Conservation (phyloP, 2,113 vertebrate species). For the Neoarius graeffei region DNA sequence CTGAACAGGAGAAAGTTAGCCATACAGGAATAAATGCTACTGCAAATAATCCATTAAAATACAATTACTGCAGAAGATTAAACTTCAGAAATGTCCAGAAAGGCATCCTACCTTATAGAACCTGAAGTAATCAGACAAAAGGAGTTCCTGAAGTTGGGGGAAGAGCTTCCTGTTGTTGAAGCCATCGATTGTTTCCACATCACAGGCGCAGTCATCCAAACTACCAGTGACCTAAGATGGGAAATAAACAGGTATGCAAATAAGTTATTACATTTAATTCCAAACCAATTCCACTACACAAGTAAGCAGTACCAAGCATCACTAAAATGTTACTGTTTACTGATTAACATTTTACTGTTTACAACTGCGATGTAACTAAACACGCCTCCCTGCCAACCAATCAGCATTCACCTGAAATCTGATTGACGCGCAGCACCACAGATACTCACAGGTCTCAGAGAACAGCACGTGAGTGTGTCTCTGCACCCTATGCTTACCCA, state of each 20-base stretch:
- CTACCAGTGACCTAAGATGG: conserved; percentile 80
- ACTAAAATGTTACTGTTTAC: not conserved
- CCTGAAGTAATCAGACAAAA: conserved; percentile 89
- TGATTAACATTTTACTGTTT: not conserved
- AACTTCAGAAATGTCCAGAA: not conserved
- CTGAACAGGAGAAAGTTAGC: conserved; percentile 63
- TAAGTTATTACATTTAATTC: not conserved
- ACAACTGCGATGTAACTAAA: too few species aligned
- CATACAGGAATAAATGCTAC: not conserved
- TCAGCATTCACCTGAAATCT: too few species aligned
- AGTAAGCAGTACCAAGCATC: not conserved
- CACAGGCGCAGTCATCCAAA: conserved; percentile 90
- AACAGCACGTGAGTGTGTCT: too few species aligned
- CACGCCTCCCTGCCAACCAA: too few species aligned
- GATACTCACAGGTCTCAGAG: too few species aligned
- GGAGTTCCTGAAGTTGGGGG: conserved; percentile 81
- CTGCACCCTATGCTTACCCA: too few species aligned
- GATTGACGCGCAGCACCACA: too few species aligned
- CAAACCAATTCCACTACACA: not conserved
- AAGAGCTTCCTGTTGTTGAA: conserved; percentile 91
- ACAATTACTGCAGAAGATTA: not conserved
- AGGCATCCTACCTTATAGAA: conserved; percentile 84
- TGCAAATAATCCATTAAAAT: not conserved
- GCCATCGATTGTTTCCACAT: conserved; percentile 88
- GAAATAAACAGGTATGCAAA: not conserved